Conservation (phyloP, 2,113 vertebrate species). For the Pimephales promelas region DNA sequence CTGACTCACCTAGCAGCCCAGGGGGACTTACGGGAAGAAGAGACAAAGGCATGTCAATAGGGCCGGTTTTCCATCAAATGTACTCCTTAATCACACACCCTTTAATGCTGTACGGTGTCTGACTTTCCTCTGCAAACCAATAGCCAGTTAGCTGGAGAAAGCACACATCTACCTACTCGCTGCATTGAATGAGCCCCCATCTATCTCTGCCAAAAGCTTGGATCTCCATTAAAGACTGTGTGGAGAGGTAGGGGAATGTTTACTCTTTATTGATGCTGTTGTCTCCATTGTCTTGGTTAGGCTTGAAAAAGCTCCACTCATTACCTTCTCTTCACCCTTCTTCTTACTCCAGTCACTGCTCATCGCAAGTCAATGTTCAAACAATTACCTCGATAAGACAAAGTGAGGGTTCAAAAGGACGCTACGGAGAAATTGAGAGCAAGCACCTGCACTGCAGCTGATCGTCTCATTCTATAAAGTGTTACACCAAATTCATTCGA, state of each 20-base stretch:
- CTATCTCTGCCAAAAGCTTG: slow-evolving; percentile 72
- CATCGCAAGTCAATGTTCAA: slow-evolving; percentile 63
- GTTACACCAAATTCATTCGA: neutral
- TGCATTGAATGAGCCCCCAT: slow-evolving; percentile 66
- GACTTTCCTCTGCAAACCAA: slow-evolving; percentile 68
- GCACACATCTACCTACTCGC: slow-evolving; percentile 72
- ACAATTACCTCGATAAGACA: slow-evolving; percentile 61
- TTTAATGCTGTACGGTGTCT: slow-evolving; percentile 67
- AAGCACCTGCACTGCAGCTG: slow-evolving; percentile 15
- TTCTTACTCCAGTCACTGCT: slow-evolving; percentile 61
- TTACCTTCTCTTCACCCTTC: slow-evolving; percentile 61
- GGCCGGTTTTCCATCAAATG: slow-evolving; percentile 74
- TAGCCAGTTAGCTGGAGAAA: slow-evolving; percentile 67
- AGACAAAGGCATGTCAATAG: slow-evolving; percentile 78
- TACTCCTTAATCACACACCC: slow-evolving; percentile 76
- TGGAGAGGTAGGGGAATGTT: slow-evolving; percentile 65
- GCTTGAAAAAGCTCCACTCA: slow-evolving; percentile 64
- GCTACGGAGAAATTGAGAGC: slow-evolving; percentile 31
- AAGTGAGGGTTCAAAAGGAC: slow-evolving; percentile 44
- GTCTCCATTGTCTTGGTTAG: slow-evolving; percentile 69
- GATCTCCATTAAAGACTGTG: slow-evolving; percentile 76
- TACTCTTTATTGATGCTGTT: slow-evolving; percentile 71
- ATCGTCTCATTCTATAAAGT: slow-evolving; percentile 22
- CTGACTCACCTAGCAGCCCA: slow-evolving; percentile 61
- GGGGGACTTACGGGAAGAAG: slow-evolving; percentile 64